phyloP scores from a whole-genome alignment of 2,113 vertebrate genomes.

The Rhea pennata region DNA sequence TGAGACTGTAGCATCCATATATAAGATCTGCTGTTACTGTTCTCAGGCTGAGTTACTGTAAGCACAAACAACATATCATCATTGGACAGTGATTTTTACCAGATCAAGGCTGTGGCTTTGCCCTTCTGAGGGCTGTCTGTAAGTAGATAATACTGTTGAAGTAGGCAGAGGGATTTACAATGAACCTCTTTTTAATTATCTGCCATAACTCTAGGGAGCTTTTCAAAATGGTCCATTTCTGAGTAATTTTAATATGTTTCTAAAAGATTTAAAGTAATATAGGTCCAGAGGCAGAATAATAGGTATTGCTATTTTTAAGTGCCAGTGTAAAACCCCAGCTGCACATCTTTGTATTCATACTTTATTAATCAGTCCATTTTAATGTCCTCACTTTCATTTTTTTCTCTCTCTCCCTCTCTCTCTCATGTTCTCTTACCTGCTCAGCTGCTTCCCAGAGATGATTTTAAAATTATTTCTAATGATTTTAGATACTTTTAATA shows the following conservation, averaged over 20 bases:
- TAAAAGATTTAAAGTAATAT: conserved; percentile 16
- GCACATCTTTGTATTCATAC: conserved; percentile 26
- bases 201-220: neutral
- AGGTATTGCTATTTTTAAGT: neutral
- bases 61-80: neutral
- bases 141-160: conserved; percentile 49
- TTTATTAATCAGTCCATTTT: conserved; percentile 51
- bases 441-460: conserved; percentile 28
- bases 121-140: conserved; percentile 36
- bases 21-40: neutral
- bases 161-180: conserved; percentile 30
- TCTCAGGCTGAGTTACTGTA: conserved; percentile 7
- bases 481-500: conserved; percentile 27
- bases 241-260: conserved; percentile 48
- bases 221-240: conserved; percentile 38
- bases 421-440: neutral
- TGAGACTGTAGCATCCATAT: neutral
- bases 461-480: conserved; percentile 54
- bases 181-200: conserved; percentile 38
- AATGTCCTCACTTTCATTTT: neutral
- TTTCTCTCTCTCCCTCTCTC: neutral
- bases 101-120: conserved; percentile 6
- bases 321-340: neutral
- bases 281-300: neutral
- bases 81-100: conserved; percentile 21